Evolutionary conservation across 2,113 vertebrate species (phyloP).

Genomic region (Pyxicephalus adspersus): DNA sequence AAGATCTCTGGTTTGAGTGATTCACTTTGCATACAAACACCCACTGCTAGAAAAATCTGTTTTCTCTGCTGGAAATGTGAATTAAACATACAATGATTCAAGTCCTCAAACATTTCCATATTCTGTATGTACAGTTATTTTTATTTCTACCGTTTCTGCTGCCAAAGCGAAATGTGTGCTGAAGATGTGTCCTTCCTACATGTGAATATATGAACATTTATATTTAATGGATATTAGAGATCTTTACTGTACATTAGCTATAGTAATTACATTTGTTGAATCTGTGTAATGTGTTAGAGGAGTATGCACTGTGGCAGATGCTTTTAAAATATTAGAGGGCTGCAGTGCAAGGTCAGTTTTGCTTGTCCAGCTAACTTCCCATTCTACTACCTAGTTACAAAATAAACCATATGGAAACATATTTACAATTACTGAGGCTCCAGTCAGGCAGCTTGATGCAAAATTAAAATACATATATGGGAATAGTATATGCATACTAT

Average conservation of each 20-base stretch:
- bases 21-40: conserved; percentile 56
- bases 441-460: not conserved
- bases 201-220: conserved; percentile 23
- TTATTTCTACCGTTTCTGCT: conserved; percentile 42
- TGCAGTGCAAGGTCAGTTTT: too few relatives aligned
- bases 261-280: too few relatives aligned
- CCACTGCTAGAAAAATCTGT: conserved; percentile 44
- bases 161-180: conserved; percentile 24
- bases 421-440: too few relatives aligned
- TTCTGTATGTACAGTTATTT: conserved; percentile 43
- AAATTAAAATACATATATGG: not conserved
- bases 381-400: not conserved
- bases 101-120: conserved; percentile 35
- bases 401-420: not conserved
- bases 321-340: too few relatives aligned
- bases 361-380: too few relatives aligned
- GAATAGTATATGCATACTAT: not conserved
- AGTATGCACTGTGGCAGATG: too few relatives aligned
- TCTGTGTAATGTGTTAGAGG: too few relatives aligned
- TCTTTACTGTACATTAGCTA: not conserved
- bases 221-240: conserved; percentile 6
- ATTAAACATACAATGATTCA: conserved; percentile 50
- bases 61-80: conserved; percentile 55
- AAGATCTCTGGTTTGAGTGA: conserved; percentile 57
- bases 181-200: conserved; percentile 31